Evolutionary conservation across 1,140 invertebrate species (phyloP).

Genomic region (Brachionus calyciflorus): DNA sequence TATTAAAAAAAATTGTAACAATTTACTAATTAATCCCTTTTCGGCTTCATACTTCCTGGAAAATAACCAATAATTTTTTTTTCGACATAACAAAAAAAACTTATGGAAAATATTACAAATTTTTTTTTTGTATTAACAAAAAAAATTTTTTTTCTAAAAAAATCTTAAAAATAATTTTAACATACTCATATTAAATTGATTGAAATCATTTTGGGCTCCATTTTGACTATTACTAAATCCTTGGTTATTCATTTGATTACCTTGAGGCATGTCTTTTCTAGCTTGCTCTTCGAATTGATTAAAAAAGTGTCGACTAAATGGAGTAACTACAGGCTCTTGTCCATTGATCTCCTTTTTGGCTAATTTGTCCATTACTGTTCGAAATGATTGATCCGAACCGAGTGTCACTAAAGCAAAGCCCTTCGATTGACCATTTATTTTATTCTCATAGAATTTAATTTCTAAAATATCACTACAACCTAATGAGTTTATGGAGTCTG

Average conservation of each 20-base stretch:
- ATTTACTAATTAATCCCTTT: too few relatives aligned
- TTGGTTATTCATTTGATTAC: constrained; percentile 44
- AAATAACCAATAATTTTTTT: too few relatives aligned
- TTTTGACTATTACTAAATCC: constrained; percentile 46
- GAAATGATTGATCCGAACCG: constrained; percentile 83
- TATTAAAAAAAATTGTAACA: too few relatives aligned
- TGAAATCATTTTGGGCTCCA: constrained; percentile 25
- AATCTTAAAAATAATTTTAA: constrained; percentile 8
- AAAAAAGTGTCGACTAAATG: constrained; percentile 85
- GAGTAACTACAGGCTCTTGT: constrained; percentile 86
- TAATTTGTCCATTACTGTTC: constrained; percentile 83
- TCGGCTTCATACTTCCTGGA: too few relatives aligned
- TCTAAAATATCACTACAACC: constrained; percentile 91
- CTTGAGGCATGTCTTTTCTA: constrained; percentile 53
- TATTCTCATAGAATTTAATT: constrained; percentile 98
- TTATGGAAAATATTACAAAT: not conserved
- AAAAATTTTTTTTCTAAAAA: not conserved
- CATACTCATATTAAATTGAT: constrained; percentile 32
- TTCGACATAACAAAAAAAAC: too few relatives aligned
- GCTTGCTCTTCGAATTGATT: constrained; percentile 65
- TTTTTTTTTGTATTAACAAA: too few relatives aligned
- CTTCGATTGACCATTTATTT: constrained; percentile 97
- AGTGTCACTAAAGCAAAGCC: constrained; percentile 90
- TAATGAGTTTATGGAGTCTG: constrained; percentile 76
- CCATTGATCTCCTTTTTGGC: constrained; percentile 91